Percentiles rank a stretch among this genome's conserved stretches.
These are phyloP conservation scores for Amphiprion percula DNA, from an alignment of 2,113 vertebrate species.

Conservation along the genomic window DNA sequence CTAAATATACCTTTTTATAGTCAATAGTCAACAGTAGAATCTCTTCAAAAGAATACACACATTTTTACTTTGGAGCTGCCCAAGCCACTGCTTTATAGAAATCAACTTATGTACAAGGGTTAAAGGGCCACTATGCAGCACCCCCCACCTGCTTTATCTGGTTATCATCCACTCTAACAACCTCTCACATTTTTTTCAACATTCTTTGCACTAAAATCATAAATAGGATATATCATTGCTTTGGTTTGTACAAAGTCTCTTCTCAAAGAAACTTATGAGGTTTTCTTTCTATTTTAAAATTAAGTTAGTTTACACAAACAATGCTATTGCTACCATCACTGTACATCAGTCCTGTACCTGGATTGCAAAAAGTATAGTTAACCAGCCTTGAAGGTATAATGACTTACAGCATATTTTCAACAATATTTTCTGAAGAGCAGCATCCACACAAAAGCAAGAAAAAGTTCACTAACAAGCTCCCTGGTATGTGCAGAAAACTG, in stretches of 20 bases:
- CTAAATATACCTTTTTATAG: background rate
- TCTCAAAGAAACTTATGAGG: too few relatives aligned
- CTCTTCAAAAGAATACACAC: too few relatives aligned
- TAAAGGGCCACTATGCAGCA: background rate
- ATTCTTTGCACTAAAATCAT: too few relatives aligned
- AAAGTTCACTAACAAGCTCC: constrained; percentile 36
- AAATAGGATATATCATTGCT: too few relatives aligned
- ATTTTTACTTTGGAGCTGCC: background rate
- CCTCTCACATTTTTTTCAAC: background rate
- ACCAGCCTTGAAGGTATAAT: background rate
- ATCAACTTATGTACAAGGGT: background rate
- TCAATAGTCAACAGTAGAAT: background rate
- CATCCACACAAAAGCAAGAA: background rate
- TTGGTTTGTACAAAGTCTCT: too few relatives aligned
- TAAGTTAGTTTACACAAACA: background rate
- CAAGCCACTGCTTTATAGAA: background rate
- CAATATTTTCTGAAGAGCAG: constrained; percentile 21
- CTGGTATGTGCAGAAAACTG: constrained; percentile 10
- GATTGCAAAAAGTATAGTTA: constrained; percentile 6
- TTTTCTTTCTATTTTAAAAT: too few relatives aligned
- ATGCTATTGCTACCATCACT: background rate
- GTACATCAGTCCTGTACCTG: background rate
- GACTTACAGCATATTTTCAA: background rate
- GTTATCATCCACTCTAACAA: background rate
- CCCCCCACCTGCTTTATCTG: background rate